Percentiles rank a stretch among this genome's conserved stretches.
These are phyloP conservation scores for Patiria miniata DNA, from an alignment of 35 echinoderm and acorn worm genomes.

Conservation along the genomic window DNA sequence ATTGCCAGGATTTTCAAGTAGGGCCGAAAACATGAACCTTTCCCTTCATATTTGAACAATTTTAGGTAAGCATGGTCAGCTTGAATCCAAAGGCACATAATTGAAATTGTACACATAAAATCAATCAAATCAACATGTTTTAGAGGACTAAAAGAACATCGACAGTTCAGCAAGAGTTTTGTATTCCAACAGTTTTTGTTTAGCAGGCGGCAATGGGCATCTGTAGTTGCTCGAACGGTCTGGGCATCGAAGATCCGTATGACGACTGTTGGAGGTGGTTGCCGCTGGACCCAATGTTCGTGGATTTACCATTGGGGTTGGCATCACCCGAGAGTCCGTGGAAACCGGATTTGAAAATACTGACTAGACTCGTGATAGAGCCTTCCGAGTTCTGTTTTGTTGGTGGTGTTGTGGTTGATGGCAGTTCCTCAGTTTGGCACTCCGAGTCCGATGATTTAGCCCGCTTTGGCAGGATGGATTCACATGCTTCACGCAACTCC, in stretches of 20 bases:
- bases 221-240: constrained; percentile 51
- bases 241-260: constrained; percentile 28
- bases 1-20: too few species aligned
- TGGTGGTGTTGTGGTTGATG: not conserved
- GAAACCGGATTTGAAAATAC: constrained; percentile 92
- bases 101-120: not conserved
- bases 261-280: constrained; percentile 39
- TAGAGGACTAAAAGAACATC: constrained; percentile 14
- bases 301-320: constrained; percentile 23
- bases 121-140: constrained; percentile 44
- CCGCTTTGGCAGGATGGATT: constrained; percentile 64
- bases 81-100: constrained; percentile 15
- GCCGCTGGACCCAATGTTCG: not conserved
- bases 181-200: not conserved
- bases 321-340: constrained; percentile 86
- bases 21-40: too few species aligned
- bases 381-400: constrained; percentile 48
- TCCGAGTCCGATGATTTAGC: constrained; percentile 61
- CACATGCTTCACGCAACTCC: constrained; percentile 71
- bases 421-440: constrained; percentile 3
- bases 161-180: constrained; percentile 3
- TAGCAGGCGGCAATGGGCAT: constrained; percentile 61
- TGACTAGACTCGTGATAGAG: constrained; percentile 78
- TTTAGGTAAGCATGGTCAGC: too few species aligned
- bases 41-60: too few species aligned